These are phyloP conservation scores for Eupithecia insigniata DNA, from an alignment of 2,888 invertebrate species.

Conservation along the genomic window DNA sequence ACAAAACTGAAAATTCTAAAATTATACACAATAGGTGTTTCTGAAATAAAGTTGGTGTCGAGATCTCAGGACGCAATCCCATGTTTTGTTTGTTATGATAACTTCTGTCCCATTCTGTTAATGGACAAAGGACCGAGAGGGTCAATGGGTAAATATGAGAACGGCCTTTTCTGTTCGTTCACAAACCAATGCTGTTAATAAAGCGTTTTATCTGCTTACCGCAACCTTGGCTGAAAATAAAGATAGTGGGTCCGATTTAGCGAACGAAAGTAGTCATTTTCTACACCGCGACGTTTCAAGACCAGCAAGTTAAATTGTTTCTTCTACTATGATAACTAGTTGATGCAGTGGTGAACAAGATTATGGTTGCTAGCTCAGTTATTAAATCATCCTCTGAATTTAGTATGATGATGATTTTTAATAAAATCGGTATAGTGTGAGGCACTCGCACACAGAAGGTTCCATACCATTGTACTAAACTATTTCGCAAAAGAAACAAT, in stretches of 20 bases:
- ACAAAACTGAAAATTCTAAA: conserved; percentile 1
- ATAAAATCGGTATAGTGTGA: neutral
- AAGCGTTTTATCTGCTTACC: neutral
- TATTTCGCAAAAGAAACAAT: too few species aligned
- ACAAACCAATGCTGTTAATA: neutral
- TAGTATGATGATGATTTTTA: neutral
- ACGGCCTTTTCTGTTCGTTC: neutral
- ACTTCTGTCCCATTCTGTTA: conserved; percentile 11
- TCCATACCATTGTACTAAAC: too few species aligned
- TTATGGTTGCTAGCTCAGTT: neutral
- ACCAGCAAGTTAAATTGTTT: neutral
- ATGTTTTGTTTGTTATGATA: conserved; percentile 18
- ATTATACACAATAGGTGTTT: neutral
- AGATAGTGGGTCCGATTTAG: neutral
- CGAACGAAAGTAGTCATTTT: neutral
- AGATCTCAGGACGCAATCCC: neutral
- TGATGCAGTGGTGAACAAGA: neutral
- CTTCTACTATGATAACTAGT: too few species aligned
- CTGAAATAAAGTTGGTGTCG: neutral
- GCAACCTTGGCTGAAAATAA: neutral
- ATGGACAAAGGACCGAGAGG: conserved; percentile 1
- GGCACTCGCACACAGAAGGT: too few species aligned
- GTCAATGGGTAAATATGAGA: conserved; percentile 3
- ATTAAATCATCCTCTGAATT: neutral
- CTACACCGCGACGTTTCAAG: neutral